These are phyloP conservation scores for Carlito syrichta DNA, from an alignment of 2,113 vertebrate species.

Conservation along the genomic window DNA sequence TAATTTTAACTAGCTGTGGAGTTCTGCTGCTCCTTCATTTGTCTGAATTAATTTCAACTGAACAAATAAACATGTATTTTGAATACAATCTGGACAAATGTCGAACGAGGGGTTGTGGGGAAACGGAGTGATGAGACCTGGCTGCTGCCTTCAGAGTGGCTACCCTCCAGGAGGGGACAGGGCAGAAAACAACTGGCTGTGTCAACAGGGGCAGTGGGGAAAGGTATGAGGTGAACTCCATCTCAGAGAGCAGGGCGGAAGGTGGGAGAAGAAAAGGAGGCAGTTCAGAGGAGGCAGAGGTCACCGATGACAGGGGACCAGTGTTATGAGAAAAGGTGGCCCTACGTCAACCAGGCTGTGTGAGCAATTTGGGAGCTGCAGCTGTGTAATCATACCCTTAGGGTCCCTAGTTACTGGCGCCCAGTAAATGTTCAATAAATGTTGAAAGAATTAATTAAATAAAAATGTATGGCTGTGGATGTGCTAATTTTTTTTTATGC, in stretches of 20 bases:
- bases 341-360: neutral
- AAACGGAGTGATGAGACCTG: neutral
- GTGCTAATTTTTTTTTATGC: neutral
- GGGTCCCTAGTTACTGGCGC: neutral
- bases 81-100: neutral
- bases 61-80: neutral
- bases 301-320: neutral
- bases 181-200: neutral
- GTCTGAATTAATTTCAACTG: neutral
- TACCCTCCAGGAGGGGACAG: neutral
- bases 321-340: neutral
- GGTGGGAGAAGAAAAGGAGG: neutral
- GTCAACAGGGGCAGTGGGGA: neutral
- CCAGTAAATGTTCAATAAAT: neutral
- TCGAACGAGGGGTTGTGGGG: neutral
- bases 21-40: neutral
- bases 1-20: neutral
- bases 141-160: neutral
- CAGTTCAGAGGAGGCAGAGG: neutral
- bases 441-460: neutral
- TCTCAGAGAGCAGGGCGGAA: rapidly evolving
- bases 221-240: neutral
- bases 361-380: neutral
- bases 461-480: neutral
- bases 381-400: neutral